Base-by-base conservation (phyloP, 2,113 vertebrate species). In the Siphamia tubifer region DNA sequence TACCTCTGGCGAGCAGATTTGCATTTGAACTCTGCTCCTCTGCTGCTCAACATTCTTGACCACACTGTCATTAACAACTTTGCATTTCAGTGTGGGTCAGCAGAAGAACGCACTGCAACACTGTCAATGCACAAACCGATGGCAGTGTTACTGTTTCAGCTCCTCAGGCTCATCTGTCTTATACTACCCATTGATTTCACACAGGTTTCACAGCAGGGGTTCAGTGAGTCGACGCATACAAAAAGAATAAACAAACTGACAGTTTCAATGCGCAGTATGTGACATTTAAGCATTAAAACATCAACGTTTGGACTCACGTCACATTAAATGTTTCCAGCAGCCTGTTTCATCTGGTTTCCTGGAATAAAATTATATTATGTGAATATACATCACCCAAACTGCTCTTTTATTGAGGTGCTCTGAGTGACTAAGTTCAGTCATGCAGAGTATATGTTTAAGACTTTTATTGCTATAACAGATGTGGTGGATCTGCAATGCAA, bases 1-100 rank as follows among this genome's bases (percentile, higher is more conserved):
- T 21, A 47, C 61, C 43, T 35, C 47, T 49, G 38, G 53, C 60
- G 51, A 39, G 68, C 19, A 8, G 66, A 64, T 67, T 56, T 60
- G 60, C 53, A 49, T 78, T 39, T 70, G 34, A 70, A 66, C 62
- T 62, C 32, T 61, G 35, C 20, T 63, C 21, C 48, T 38, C 38
- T 40, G 54, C 77, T 68, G 19, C 74, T 80, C 60, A 73, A 54
- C 56, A 78, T 78, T 83, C 65, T 49, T 60, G 34, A 54, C 64
- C 79, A 61, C 21, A 67, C 73, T 48, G 31, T 34, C 53, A 53
- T 48, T 16, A 57, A 42, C 48, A 68, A 48, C 65, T 71, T 53
- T 74, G 64, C 48, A 63, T 82, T 74, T 74, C 62, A 67, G 64
- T 54, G 52, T 68, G 42, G 68, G 66, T 84, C 44, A 42, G 25